A percentile compares a stretch with the other conserved stretches of the same genome.
These are phyloP conservation scores for Platycheirus albimanus DNA, from an alignment of 2,888 invertebrate genomes.

Conservation along the genomic window DNA sequence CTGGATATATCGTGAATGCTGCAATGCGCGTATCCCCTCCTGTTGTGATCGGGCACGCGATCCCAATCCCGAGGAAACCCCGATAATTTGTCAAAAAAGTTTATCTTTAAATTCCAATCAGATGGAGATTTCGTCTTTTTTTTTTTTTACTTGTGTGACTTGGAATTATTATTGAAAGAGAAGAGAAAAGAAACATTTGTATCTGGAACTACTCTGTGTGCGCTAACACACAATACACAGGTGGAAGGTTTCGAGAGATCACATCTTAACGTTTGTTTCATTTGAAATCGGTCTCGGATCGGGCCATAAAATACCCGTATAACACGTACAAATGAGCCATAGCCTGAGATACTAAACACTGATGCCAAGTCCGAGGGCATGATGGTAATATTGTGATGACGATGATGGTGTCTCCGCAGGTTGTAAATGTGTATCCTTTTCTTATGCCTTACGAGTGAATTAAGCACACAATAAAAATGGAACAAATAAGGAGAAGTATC, in stretches of 20 bases:
- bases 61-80: constrained; percentile 70
- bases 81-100: constrained; percentile 73
- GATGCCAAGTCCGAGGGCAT: constrained; percentile 21
- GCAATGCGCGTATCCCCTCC: constrained; percentile 31
- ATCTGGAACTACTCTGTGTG: constrained; percentile 55
- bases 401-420: constrained; percentile 21
- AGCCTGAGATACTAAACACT: constrained; percentile 56
- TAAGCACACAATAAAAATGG: constrained; percentile 59
- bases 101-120: constrained; percentile 68
- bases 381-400: constrained; percentile 13
- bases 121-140: constrained; percentile 53
- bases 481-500: constrained; percentile 48
- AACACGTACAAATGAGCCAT: constrained; percentile 71
- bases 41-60: constrained; percentile 67
- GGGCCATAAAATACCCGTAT: constrained; percentile 73
- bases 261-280: constrained; percentile 59
- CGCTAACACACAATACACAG: constrained; percentile 58
- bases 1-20: constrained; percentile 9
- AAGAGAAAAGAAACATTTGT: constrained; percentile 50
- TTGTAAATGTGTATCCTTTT: constrained; percentile 38
- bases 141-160: neutral
- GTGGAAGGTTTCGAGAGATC: constrained; percentile 64
- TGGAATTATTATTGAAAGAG: neutral
- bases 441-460: constrained; percentile 46
- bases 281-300: constrained; percentile 72